Base-by-base conservation (phyloP, 2,888 invertebrate genomes). In the Lochmaea capreae region DNA sequence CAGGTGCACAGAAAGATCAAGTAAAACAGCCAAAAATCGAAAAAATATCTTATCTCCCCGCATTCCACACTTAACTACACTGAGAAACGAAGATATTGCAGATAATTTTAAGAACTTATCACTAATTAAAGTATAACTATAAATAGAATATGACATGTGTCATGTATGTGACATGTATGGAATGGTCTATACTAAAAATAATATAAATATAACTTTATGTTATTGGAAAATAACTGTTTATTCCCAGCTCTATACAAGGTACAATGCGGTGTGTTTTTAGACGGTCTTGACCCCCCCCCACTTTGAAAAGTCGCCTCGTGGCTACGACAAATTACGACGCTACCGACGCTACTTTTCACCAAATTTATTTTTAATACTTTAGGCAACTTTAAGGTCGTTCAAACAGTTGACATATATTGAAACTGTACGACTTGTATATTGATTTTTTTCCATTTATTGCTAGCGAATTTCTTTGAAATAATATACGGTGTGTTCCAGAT, bases 221-320 rank as follows among this genome's bases (percentile, higher is more conserved):
- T 14, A 39, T n/a, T 67, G 72, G 57, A 66, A 66, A 42, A 42
- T 54, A 66, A 66, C 67, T 46, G 46, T 26, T 12, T 33, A 12
- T 11, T 8, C 14, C 58, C 52, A 67, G 9, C 67, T 67, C 16
- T 67, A 59, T 2, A 6, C 58, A 67, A 26, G 67, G 43, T 67
- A 46, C 59, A 43, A n/a, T 33, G 26, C 26, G n/a, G 49, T 52
- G 14, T 52, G 67, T 26, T 67, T 67, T 67, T 67, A 67, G 59
- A 67, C n/a, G 46, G 33, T 68, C 62, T 63, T 63, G 62, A 16
- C 62, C 68, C 68, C 68, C 18, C 61, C 68, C 62, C 61, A 62
- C 62, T 49, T 61, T 12, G 61, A 52, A n/a, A 61, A 52, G 49
- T n/a, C 14, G 62, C 33, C 46, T 49, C 26, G 62, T 62, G 67